Evolutionary conservation across 2,113 vertebrate species (phyloP).

Genomic region (Anarrhichthys ocellatus): DNA sequence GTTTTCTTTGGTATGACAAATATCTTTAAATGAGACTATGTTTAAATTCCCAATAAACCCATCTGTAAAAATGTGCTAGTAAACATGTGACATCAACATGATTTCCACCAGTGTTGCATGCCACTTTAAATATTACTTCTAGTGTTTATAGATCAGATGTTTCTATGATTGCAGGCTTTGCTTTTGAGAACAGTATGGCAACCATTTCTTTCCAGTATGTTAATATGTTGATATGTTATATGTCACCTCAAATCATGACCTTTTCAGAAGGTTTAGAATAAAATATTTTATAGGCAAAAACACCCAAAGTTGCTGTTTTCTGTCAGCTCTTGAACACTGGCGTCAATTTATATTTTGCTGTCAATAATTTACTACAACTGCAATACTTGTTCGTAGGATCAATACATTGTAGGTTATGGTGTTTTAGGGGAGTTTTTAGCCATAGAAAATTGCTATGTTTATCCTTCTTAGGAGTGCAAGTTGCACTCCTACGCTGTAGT

Average conservation of each 20-base stretch:
- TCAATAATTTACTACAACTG: background rate
- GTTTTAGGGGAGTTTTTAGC: background rate
- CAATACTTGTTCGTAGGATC: background rate
- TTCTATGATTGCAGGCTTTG: conserved; percentile 51
- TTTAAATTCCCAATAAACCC: background rate
- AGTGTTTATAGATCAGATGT: conserved; percentile 41
- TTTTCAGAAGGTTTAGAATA: conserved; percentile 73
- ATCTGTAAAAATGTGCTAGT: background rate
- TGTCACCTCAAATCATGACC: conserved; percentile 49
- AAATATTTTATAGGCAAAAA: conserved; percentile 71
- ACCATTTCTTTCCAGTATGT: conserved; percentile 54
- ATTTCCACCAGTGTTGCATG: conserved; percentile 70
- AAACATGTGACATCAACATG: conserved; percentile 14
- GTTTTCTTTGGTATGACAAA: background rate
- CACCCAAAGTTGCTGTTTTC: conserved; percentile 13
- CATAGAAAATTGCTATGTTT: background rate
- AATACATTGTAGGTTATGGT: background rate
- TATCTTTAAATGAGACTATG: background rate
- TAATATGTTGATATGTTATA: conserved; percentile 45
- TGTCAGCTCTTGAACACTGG: background rate
- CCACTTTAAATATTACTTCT: conserved; percentile 56
- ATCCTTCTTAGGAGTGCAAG: background rate
- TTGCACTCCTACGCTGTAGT: background rate
- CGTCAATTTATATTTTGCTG: background rate
- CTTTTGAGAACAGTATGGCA: conserved; percentile 40